Base-by-base conservation (phyloP, 2,113 vertebrate species). In the Formicarius rufipectus region DNA sequence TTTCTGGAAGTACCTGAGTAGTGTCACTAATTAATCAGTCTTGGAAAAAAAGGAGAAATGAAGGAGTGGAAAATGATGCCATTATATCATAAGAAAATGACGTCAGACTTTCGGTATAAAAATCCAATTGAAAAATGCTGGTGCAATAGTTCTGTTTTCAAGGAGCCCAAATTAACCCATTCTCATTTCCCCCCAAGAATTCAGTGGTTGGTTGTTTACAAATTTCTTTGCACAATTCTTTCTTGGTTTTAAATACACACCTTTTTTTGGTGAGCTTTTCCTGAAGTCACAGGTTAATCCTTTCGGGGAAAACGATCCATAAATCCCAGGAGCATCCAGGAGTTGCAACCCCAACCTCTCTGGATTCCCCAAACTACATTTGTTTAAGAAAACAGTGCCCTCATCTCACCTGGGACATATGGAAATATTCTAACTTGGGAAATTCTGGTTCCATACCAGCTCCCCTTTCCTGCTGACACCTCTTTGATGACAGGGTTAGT, bases 21-120 rank as follows among this genome's bases (percentile, higher is more conserved):
- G 44, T 92, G 69, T 84, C 66, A 63, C 56, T 78, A 59, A 73
- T 89, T 94, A 83, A 80, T 75, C 56, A 60, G 37, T 44, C 83
- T 42, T 76, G 88, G 62, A 80, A 90, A 96, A 87, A 86, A 47
- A 87, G 45, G 68, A 78, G 64, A 62, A 90, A 53, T 31, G 33
- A 53, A 95, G 77, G 71, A 72, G 55, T 37, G 84, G 76, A 40
- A 93, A 95, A 75, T 30, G 49, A 21, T 49, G 17, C 49, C 39
- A 16, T 49, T 84, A 50, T 40, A 71, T 35, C 33, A 67, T 35
- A 12, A 88, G 35, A 72, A 78, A 62, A 74, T 71, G 8, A 27
- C 90, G 44, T 20, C 37, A 81, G 83, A 28, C 9, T 73, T 87
- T 39, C 23, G 42, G 22, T 30, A 25, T 49, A 64, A 58, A 66